phyloP scores from a whole-genome alignment of 2,113 vertebrate species.

The Hiodon alosoides region DNA sequence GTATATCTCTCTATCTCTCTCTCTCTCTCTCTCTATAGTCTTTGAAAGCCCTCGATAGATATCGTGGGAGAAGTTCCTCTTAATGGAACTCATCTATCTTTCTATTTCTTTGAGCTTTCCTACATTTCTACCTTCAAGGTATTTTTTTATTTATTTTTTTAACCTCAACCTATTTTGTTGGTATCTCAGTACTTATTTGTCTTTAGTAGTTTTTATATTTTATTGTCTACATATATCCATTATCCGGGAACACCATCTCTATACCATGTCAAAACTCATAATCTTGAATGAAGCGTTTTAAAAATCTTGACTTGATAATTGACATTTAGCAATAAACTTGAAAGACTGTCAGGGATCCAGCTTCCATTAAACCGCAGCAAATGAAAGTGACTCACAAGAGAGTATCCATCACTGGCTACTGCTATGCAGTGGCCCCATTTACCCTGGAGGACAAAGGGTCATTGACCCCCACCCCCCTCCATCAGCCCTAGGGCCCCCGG shows the following conservation, averaged over 20 bases:
- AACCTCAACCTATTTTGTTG: not conserved
- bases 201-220: not conserved
- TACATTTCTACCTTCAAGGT: not conserved
- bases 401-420: too few species aligned
- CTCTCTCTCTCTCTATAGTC: not conserved
- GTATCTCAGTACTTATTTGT: constrained; percentile 11
- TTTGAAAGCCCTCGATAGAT: not conserved
- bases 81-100: constrained; percentile 25
- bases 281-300: not conserved
- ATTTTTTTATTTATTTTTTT: not conserved
- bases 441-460: too few species aligned
- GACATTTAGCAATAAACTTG: not conserved
- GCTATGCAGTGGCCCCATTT: too few species aligned
- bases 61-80: constrained; percentile 1
- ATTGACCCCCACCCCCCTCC: too few species aligned
- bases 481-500: too few species aligned
- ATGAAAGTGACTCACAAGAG: too few species aligned
- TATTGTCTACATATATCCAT: not conserved
- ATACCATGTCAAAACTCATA: too few species aligned
- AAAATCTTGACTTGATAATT: not conserved
- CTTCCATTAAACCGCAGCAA: too few species aligned
- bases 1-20: not conserved
- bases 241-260: not conserved
- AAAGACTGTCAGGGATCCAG: too few species aligned
- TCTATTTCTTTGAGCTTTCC: not conserved